Percentiles rank a stretch among this genome's conserved stretches.
These are phyloP conservation scores for Zaprionus africanus DNA, from an alignment of 1,140 invertebrate species.

Conservation along the genomic window DNA sequence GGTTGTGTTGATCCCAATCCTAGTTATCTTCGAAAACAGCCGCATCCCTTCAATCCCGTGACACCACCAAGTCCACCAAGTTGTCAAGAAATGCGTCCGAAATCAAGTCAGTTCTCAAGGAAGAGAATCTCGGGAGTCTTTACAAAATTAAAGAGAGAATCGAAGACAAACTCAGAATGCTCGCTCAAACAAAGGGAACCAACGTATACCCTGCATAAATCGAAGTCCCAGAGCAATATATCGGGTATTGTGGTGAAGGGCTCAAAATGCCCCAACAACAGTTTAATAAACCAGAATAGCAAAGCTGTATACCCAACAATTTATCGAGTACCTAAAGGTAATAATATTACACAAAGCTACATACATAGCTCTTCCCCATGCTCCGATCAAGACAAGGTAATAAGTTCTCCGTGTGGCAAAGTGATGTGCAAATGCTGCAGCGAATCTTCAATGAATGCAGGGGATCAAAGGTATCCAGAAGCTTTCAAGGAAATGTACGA, in stretches of 20 bases:
- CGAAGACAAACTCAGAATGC: too few relatives aligned
- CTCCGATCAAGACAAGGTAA: conserved; percentile 26
- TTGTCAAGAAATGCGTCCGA: background rate
- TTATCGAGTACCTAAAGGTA: background rate
- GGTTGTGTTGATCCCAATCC: too few relatives aligned
- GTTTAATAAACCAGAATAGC: background rate
- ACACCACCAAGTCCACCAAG: background rate
- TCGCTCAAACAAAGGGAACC: too few relatives aligned
- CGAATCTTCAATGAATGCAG: conserved; percentile 8
- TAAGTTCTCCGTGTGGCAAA: conserved; percentile 12
- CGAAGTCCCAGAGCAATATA: too few relatives aligned
- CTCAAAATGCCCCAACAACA: too few relatives aligned
- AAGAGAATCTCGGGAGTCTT: conserved; percentile 38
- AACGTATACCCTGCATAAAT: too few relatives aligned
- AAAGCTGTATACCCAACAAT: conserved; percentile 29
- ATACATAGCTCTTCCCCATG: background rate
- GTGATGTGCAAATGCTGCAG: conserved; percentile 14
- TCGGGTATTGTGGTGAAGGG: too few relatives aligned
- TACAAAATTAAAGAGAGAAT: conserved; percentile 14
- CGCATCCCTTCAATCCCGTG: background rate
- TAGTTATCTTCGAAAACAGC: background rate
- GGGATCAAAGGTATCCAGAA: too few relatives aligned
- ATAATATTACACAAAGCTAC: background rate
- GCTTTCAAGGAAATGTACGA: background rate
- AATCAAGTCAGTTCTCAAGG: conserved; percentile 6